These are phyloP conservation scores for Tragelaphus strepsiceros DNA, from an alignment of 2,113 vertebrate genomes.

Conservation along the genomic window DNA sequence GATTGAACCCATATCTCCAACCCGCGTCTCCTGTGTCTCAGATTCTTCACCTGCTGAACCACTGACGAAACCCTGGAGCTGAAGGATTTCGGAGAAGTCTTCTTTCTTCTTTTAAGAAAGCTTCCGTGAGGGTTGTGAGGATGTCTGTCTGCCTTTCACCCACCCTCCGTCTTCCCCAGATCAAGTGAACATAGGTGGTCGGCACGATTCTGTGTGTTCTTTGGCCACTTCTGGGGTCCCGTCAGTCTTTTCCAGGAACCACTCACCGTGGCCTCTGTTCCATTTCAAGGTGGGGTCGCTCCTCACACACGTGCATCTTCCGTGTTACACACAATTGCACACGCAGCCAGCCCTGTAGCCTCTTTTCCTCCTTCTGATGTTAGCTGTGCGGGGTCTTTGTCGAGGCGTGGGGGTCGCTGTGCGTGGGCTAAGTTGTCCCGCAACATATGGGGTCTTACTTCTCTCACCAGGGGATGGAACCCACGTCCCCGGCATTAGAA, in stretches of 20 bases:
- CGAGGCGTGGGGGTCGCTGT: background rate
- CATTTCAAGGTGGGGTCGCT: fast-evolving
- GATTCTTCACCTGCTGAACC: no score
- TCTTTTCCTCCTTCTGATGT: background rate
- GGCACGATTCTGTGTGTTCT: fast-evolving
- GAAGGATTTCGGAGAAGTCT: background rate
- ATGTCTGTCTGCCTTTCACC: background rate
- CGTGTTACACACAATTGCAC: background rate
- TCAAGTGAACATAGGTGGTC: fast-evolving
- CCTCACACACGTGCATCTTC: background rate
- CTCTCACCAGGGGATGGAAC: background rate
- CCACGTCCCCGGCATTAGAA: background rate
- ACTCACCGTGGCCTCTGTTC: fast-evolving
- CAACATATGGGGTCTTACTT: background rate
- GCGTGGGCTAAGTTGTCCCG: background rate
- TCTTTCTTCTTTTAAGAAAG: background rate
- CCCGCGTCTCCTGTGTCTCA: no score
- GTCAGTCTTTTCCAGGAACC: fast-evolving
- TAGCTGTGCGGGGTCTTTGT: background rate
- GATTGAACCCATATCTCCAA: background rate
- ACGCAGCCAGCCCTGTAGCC: background rate
- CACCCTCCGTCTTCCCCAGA: background rate
- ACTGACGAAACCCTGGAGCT: background rate
- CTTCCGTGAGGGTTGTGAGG: fast-evolving
- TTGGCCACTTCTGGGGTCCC: background rate